Conservation (phyloP, 2,113 vertebrate species). For the Meleagris gallopavo region DNA sequence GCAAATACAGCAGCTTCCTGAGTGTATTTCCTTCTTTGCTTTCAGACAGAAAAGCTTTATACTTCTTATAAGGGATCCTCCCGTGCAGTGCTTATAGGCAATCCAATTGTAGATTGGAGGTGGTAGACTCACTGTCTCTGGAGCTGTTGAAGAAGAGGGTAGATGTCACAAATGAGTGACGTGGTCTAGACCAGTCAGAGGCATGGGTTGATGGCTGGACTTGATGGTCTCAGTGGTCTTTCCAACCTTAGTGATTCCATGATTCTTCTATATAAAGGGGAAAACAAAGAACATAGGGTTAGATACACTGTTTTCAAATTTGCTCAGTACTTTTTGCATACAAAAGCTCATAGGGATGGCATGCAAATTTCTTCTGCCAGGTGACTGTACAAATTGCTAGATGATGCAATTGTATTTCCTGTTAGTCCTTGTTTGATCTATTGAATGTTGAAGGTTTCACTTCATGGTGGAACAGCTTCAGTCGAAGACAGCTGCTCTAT, state of each 20-base stretch:
- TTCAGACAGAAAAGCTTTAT: neutral
- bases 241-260: no score
- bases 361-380: neutral
- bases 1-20: neutral
- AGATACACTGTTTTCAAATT: neutral
- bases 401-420: neutral
- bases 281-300: neutral
- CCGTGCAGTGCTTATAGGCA: neutral
- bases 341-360: neutral
- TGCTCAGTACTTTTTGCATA: neutral
- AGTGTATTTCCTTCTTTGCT: neutral
- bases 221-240: no score
- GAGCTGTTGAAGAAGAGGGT: no score
- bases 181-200: no score
- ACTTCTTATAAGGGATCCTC: neutral
- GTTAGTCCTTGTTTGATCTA: neutral
- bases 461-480: neutral
- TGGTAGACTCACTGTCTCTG: no score
- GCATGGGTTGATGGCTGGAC: no score
- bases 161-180: no score
- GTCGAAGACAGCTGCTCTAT: neutral
- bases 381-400: neutral
- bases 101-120: neutral
- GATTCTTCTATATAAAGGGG: neutral
- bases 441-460: neutral